These are phyloP conservation scores for Cremastinae sp. DNA, from an alignment of 2,888 invertebrate species.

Conservation along the genomic window DNA sequence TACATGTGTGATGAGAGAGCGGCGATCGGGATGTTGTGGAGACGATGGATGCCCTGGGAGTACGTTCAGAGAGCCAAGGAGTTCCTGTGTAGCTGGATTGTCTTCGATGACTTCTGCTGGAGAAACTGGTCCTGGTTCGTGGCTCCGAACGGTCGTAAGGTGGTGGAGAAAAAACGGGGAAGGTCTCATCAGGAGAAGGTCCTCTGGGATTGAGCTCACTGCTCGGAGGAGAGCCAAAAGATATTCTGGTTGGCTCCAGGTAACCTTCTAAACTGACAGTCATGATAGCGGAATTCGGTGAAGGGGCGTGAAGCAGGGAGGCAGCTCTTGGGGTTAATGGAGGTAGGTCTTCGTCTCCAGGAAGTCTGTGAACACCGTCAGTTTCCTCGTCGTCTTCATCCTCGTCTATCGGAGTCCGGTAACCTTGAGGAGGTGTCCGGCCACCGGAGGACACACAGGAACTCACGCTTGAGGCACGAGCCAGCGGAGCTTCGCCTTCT, in stretches of 20 bases:
- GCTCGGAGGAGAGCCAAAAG: constrained; percentile 89
- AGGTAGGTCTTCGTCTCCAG: constrained; percentile 74
- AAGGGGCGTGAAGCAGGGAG: constrained; percentile 84
- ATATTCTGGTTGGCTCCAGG: constrained; percentile 91
- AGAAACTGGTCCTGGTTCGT: constrained; percentile 66
- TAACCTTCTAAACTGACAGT: constrained; percentile 93
- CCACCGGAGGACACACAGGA: constrained; percentile 85
- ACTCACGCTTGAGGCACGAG: constrained; percentile 82
- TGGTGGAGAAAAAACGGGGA: constrained; percentile 92
- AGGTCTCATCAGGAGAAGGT: constrained; percentile 89
- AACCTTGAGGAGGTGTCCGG: constrained; percentile 86
- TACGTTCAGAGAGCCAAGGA: constrained; percentile 82
- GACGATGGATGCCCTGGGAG: constrained; percentile 88
- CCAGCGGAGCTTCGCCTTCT: constrained; percentile 81
- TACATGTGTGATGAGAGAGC: constrained; percentile 95
- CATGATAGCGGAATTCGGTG: constrained; percentile 92
- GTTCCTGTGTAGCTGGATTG: constrained; percentile 81
- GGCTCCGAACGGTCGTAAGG: constrained; percentile 82
- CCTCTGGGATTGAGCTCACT: constrained; percentile 86
- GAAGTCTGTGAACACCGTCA: constrained; percentile 28
- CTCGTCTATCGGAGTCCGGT: constrained; percentile 89
- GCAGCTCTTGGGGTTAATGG: constrained; percentile 82
- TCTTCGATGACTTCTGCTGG: constrained; percentile 73
- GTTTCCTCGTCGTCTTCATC: constrained; percentile 79
- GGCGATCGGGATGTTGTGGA: constrained; percentile 89